Evolutionary conservation across 1,140 invertebrate genomes (phyloP), one percentile per base, ranked within the genome.

Genomic region (Hylaeus anthracinus): DNA sequence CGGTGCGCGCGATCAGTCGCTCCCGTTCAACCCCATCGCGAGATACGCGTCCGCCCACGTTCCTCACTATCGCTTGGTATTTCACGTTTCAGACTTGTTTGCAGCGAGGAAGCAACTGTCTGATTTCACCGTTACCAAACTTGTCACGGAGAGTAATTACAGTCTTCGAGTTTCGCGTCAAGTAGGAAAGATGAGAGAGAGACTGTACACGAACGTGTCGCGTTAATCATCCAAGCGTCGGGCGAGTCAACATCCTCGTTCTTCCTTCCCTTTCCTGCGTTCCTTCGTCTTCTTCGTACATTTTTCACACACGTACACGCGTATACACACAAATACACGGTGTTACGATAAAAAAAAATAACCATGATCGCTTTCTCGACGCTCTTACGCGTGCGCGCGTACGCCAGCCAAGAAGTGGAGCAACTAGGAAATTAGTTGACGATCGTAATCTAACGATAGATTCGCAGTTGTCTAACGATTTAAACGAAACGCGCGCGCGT

Each of bases 161-260:
- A 39, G 39, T 15, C 1, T 53, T 63, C 15, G 12, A 61, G 1
- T 41, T 69, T 77, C 43, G 55, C 26, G 39, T 60, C 9, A 10
- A 48, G 51, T 51, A 51, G 8, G 51, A 45, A 45, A 45, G 5
- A 45, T 3, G 5, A 45, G 43, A 51, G 51, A 51, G 3, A 51
- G 9, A 10, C 10, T 9, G 9, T 51, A 69, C 10, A 55, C 64
- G 69, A 63, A 65, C 14, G 45, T 63, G 48, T 80, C 78, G 67
- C 72, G 71, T 80, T 80, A 61, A 60, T 61, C 78, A 78, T 51
- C 55, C 58, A 56, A 83, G 74, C 83, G 63, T 74, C 70, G 77
- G 79, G 51, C 53, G 83, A 86, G 73, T 67, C 64, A 74, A 81
- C 56, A 72, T 43, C 58, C 83, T 86, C 84, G 83, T 86, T 86